These are phyloP conservation scores for Atherinosoma microstoma DNA, from an alignment of 2,797 vertebrate genomes.

Conservation along the genomic window DNA sequence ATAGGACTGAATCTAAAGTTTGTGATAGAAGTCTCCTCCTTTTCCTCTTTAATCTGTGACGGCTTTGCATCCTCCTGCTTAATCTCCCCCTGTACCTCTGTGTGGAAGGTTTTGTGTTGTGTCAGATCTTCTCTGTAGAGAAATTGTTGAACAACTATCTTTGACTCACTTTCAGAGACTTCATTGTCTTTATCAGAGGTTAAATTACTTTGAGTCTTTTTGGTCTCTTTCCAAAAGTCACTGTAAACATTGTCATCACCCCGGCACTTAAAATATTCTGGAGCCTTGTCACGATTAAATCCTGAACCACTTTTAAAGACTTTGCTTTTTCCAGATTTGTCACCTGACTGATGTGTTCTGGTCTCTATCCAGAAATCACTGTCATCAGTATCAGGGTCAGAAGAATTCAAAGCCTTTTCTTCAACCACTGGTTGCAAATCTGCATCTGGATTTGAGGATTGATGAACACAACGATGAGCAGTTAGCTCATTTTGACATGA, in stretches of 20 bases:
- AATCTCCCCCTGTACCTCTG: neutral
- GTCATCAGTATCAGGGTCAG: neutral
- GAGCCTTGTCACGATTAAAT: neutral
- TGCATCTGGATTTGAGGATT: neutral
- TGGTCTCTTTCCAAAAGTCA: conserved; percentile 26
- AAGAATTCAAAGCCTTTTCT: no score
- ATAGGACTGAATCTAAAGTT: conserved; percentile 10
- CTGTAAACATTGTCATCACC: conserved; percentile 11
- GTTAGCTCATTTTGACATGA: neutral
- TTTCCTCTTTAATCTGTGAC: conserved; percentile 52
- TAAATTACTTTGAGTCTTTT: conserved; percentile 10
- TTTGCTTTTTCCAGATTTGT: neutral
- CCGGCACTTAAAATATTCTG: neutral
- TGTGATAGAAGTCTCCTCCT: conserved; percentile 17
- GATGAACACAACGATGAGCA: neutral
- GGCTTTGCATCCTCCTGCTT: conserved; percentile 17
- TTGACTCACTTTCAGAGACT: neutral
- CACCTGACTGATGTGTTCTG: neutral
- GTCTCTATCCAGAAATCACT: conserved; percentile 31
- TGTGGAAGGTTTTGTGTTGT: neutral
- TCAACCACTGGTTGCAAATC: no score
- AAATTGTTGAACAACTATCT: neutral
- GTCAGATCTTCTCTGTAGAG: neutral
- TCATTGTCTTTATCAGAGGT: no score
- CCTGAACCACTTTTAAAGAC: neutral